Conservation (phyloP, 2,797 vertebrate genomes). For the Centroberyx gerrardi region DNA sequence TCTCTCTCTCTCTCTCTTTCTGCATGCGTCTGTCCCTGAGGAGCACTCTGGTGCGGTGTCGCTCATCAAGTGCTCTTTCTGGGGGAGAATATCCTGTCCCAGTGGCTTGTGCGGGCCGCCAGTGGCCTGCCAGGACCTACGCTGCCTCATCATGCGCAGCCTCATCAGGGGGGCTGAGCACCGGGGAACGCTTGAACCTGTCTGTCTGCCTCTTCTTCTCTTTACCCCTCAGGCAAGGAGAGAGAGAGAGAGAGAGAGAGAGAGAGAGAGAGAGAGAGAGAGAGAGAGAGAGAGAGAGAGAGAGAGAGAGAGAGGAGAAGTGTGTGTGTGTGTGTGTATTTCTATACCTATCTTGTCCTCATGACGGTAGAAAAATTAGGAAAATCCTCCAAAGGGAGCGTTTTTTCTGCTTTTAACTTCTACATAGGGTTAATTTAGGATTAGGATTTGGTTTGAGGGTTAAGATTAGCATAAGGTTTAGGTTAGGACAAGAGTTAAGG, state of each 20-base stretch:
- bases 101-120: conserved; percentile 5
- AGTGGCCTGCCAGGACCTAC: conserved; percentile 15
- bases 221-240: background rate
- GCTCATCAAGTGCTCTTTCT: conserved; percentile 45
- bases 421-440: too few relatives aligned
- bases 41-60: conserved; percentile 50
- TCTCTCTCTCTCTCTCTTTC: conserved; percentile 32
- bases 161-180: background rate
- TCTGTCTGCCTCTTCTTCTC: background rate
- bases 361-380: too few relatives aligned
- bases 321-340: background rate
- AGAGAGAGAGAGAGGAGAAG: background rate
- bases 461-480: background rate
- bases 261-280: too few relatives aligned
- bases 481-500: background rate
- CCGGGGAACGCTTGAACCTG: background rate
- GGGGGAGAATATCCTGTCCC: conserved; percentile 32
- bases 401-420: too few relatives aligned
- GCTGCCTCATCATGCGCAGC: background rate
- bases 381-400: too few relatives aligned
- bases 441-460: background rate
- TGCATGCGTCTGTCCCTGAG: conserved; percentile 31
- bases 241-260: background rate
- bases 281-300: background rate
- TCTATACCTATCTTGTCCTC: too few relatives aligned